Percentiles rank a stretch among this genome's conserved stretches.
phyloP scores from a whole-genome alignment of 2,113 vertebrate species.

The Alethe castanea region DNA sequence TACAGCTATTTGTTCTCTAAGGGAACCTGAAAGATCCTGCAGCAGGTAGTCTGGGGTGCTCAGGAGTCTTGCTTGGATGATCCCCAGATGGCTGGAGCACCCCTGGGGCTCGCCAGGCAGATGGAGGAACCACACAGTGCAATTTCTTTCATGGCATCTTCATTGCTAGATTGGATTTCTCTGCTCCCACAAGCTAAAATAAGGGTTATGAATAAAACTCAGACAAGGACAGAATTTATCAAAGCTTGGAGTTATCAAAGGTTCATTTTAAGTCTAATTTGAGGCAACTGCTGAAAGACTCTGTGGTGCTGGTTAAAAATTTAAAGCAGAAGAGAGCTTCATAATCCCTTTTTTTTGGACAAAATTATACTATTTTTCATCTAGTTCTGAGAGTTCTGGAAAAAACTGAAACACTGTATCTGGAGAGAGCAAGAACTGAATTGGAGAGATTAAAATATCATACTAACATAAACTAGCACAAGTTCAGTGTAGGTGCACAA shows the following conservation, averaged over 20 bases:
- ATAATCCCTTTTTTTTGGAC: neutral
- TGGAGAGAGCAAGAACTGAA: neutral
- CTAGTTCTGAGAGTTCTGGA: neutral
- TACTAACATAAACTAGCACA: neutral
- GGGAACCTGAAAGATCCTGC: neutral
- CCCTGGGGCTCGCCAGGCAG: neutral
- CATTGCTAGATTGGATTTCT: neutral
- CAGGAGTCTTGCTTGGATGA: neutral
- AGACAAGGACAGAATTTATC: neutral
- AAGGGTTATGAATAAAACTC: neutral
- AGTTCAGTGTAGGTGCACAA: neutral
- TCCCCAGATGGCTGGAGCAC: neutral
- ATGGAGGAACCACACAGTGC: neutral
- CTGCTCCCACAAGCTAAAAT: neutral
- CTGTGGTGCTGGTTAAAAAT: neutral
- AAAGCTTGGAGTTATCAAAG: neutral
- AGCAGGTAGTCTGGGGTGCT: neutral
- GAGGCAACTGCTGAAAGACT: neutral
- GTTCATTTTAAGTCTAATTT: neutral
- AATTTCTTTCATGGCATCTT: neutral
- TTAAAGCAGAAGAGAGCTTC: neutral
- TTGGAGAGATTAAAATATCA: neutral
- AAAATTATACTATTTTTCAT: neutral
- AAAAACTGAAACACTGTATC: neutral
- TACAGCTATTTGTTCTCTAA: neutral